Conservation (phyloP, 2,113 vertebrate genomes). For the Sapajus apella region DNA sequence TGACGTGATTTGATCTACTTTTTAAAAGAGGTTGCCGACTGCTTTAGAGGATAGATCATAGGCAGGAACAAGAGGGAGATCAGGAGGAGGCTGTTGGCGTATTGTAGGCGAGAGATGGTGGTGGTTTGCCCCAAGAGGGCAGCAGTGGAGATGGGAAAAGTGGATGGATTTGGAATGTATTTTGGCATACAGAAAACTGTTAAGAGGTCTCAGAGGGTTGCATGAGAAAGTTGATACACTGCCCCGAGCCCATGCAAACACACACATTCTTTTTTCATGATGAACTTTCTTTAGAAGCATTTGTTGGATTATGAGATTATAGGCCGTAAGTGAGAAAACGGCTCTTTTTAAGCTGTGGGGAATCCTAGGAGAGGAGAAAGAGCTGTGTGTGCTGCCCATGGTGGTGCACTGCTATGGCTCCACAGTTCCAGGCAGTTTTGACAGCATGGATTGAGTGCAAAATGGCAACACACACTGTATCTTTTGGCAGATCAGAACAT, state of each 20-base stretch:
- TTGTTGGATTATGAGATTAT: neutral
- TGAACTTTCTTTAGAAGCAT: neutral
- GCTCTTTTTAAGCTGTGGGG: neutral
- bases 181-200: neutral
- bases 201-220: neutral
- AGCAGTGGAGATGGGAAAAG: neutral
- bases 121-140: neutral
- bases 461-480: neutral
- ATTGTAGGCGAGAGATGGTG: neutral
- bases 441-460: neutral
- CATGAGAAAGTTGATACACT: neutral
- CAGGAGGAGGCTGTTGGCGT: neutral
- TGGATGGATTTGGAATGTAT: neutral
- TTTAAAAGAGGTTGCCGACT: neutral
- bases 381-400: neutral
- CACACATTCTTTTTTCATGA: neutral
- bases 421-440: conserved; percentile 20
- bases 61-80: neutral
- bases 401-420: rapidly evolving
- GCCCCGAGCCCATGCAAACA: too few relatives aligned
- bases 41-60: neutral
- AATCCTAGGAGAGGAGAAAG: neutral
- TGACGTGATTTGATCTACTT: neutral
- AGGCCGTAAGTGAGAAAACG: neutral
- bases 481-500: conserved; percentile 51